Evolutionary conservation across 1,140 invertebrate genomes (phyloP), one percentile per base, ranked within the genome.

Genomic region (Centruroides vittatus): DNA sequence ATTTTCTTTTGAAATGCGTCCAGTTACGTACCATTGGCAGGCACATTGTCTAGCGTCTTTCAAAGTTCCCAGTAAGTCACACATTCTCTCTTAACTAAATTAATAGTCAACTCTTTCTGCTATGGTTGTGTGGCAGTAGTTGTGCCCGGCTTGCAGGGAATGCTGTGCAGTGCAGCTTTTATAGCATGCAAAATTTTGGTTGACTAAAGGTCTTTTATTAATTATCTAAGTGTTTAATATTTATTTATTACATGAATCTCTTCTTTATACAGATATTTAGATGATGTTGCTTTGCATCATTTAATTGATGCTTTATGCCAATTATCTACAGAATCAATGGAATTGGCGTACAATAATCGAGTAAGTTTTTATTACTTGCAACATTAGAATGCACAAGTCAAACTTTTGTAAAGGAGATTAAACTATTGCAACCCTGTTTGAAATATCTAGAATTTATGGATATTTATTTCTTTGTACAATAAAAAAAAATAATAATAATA

Each of bases 251-350:
- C 5, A 53, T 53, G 8, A 6, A 34, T 53, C 51, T 53, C 51
- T 6, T 51, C 62, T 8, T 13, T 57, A 10, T 8, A 10, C 56
- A 77, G 75, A 60, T 86, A 89, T 73, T 78, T 98, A 52, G 89
- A 96, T 72, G 93, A 98, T 72, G 91, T 93, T 3, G 90, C 93
- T 4, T 76, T 99, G 0, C 92, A 98, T 74, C 92, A 98, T 76
- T 77, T 99, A 4, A 94, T 98, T 58, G 93, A 98, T 76, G 94
- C 95, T 6, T 78, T 99, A 0, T 96, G 93, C 70, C 95, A 96
- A 76, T 76, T 98, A 5, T 96, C 92, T 3, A 85, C 92, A 65
- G 95, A 99, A 75, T 90, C 94, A 34, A 96, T 98, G 91, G 94
- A 98, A 70, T 76, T 98, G 36, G 93, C 93, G 0, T 95, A 93